Base-by-base conservation (phyloP, 2,888 invertebrate species). In the Patella ulyssiponensis region DNA sequence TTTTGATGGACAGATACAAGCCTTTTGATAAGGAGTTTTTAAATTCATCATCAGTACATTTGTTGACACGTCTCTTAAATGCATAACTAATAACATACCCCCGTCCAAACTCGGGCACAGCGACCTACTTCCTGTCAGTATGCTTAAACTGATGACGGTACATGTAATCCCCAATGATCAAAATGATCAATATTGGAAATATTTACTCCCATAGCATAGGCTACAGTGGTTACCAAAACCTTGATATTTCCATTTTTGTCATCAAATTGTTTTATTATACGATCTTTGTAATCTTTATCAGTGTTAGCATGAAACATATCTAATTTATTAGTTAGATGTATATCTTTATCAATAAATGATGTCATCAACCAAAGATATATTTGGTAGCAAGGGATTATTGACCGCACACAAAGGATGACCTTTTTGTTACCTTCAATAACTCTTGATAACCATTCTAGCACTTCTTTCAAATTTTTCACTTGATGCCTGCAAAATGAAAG, bases 121-220 rank as follows among this genome's bases (percentile, higher is more conserved):
- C 76, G 17, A 5, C 81, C 77, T 33, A 77, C 51, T 52, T 83
- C 81, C 54, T 82, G 83, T 81, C 82, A 82, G 58, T 80, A 80
- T 15, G 17, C 17, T 0, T 82, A 64, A 33, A 71, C 17, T 53
- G 75, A 69, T 54, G n/a, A 23, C 0, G 80, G 78, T n/a, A n/a
- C n/a, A n/a, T n/a, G n/a, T 0, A 71, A 20, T 7, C 82, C 82
- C 81, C 81, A 81, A 56, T 81, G 80, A 3, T 82, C 52, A 20
- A 83, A 78, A 14, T 77, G 2, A 23, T 79, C 79, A 51, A 83
- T 69, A 70, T 83, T 75, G 15, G 72, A 53, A 14, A 82, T 79
- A 51, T 83, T 71, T 4, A 83, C 78, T 1, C 83, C 81, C 81
- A 83, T 80, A 3, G 80, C 83, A 76, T 82, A 79, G 5, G 81